A percentile compares a stretch with the other conserved stretches of the same genome.
These are phyloP conservation scores for Paedocypris sp. DNA, from an alignment of 2,113 vertebrate species.

Conservation along the genomic window DNA sequence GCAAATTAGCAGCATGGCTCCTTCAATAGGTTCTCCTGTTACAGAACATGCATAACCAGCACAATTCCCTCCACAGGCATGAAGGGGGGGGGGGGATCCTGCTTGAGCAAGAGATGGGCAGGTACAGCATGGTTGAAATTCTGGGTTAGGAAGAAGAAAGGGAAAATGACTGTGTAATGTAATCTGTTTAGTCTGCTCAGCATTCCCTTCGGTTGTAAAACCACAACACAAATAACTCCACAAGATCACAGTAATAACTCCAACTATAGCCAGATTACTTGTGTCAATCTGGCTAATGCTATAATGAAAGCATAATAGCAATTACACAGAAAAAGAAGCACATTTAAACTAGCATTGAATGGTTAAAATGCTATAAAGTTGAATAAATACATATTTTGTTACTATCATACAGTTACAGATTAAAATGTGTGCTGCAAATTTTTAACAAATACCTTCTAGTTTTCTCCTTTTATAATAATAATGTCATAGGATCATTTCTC, in stretches of 20 bases:
- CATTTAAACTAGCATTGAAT: neutral
- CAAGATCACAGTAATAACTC: constrained; percentile 23
- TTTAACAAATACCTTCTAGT: too few relatives aligned
- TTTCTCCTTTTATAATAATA: too few relatives aligned
- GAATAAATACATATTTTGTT: too few relatives aligned
- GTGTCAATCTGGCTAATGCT: constrained; percentile 19
- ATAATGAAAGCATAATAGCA: constrained; percentile 12
- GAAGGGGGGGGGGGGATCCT: neutral
- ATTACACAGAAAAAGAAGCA: constrained; percentile 18
- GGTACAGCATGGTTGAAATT: constrained; percentile 11
- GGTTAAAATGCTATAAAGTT: too few relatives aligned
- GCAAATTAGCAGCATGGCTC: constrained; percentile 36
- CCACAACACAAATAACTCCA: constrained; percentile 22
- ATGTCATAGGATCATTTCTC: too few relatives aligned
- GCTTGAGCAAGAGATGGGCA: neutral
- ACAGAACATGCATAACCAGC: constrained; percentile 38
- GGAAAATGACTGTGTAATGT: constrained; percentile 39
- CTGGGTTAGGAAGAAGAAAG: constrained; percentile 25
- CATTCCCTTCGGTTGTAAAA: constrained; percentile 32
- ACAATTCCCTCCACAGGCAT: constrained; percentile 36
- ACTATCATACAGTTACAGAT: neutral
- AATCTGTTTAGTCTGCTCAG: constrained; percentile 27
- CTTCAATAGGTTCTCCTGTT: constrained; percentile 38
- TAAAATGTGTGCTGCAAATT: too few relatives aligned
- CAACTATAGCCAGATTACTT: constrained; percentile 19